Conservation (phyloP, 2,797 vertebrate genomes). For the Tangara arthus region DNA sequence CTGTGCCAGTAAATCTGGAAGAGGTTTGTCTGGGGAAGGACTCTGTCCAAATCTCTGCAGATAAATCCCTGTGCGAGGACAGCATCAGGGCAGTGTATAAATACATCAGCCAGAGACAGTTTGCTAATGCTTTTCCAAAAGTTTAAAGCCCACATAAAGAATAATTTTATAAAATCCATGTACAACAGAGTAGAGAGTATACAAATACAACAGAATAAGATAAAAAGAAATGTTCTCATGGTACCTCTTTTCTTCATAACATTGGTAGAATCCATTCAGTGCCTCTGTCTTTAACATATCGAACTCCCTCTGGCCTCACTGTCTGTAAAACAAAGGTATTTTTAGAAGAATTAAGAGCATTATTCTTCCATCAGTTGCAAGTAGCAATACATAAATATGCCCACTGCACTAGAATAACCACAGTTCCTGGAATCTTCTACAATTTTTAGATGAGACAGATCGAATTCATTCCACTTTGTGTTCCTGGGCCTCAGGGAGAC, state of each 20-base stretch:
- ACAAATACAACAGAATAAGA: not conserved
- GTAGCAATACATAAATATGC: not conserved
- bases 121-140: not conserved
- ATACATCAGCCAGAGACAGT: not conserved
- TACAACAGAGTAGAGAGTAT: not conserved
- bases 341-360: not conserved
- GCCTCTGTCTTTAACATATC: not conserved
- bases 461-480: not conserved
- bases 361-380: not conserved
- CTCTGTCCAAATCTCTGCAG: not conserved
- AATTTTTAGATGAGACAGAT: not conserved
- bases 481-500: not conserved
- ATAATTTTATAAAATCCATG: not conserved
- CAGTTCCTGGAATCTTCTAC: not conserved
- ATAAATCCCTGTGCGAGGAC: not conserved
- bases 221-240: not conserved
- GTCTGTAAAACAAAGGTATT: conserved; percentile 54
- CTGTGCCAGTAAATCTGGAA: not conserved
- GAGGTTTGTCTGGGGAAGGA: not conserved
- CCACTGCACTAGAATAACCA: not conserved
- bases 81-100: not conserved
- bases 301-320: conserved; percentile 50
- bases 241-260: conserved; percentile 36
- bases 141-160: not conserved
- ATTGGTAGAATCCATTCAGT: not conserved